phyloP scores from a whole-genome alignment of 2,797 vertebrate species.

The Notolepis coatsorum region DNA sequence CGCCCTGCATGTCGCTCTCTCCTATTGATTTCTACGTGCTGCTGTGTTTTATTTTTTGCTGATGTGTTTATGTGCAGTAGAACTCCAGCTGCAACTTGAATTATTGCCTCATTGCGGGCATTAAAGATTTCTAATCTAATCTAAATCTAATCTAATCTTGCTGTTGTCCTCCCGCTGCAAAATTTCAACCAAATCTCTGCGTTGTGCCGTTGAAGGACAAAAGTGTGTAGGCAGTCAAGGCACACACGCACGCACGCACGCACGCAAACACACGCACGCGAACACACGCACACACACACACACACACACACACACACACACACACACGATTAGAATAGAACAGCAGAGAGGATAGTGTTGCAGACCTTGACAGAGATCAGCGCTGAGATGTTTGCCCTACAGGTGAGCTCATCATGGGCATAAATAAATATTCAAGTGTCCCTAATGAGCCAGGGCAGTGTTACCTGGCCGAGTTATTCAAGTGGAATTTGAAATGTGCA shows the following conservation, averaged over 20 bases:
- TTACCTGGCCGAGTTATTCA: constrained; percentile 22
- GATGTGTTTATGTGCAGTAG: too few relatives aligned
- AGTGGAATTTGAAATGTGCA: constrained; percentile 6
- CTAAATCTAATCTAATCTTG: constrained; percentile 28
- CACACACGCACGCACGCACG: constrained; percentile 15
- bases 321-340: constrained; percentile 54
- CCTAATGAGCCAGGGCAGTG: constrained; percentile 26
- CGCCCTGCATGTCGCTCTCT: too few relatives aligned
- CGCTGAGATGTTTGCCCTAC: constrained; percentile 49
- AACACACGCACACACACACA: too few relatives aligned
- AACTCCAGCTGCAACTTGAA: too few relatives aligned
- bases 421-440: constrained; percentile 53
- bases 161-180: constrained; percentile 18
- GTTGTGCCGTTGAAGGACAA: constrained; percentile 28
- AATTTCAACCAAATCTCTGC: not conserved
- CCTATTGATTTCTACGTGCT: too few relatives aligned
- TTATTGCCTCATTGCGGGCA: too few relatives aligned
- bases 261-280: too few relatives aligned
- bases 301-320: too few relatives aligned
- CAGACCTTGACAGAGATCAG: constrained; percentile 45
- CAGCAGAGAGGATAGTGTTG: constrained; percentile 45
- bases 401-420: constrained; percentile 66
- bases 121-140: too few relatives aligned
- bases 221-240: constrained; percentile 32
- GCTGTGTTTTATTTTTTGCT: too few relatives aligned